Evolutionary conservation across 2,113 vertebrate genomes (phyloP).

Genomic region (Ceuthmochares aereus): DNA sequence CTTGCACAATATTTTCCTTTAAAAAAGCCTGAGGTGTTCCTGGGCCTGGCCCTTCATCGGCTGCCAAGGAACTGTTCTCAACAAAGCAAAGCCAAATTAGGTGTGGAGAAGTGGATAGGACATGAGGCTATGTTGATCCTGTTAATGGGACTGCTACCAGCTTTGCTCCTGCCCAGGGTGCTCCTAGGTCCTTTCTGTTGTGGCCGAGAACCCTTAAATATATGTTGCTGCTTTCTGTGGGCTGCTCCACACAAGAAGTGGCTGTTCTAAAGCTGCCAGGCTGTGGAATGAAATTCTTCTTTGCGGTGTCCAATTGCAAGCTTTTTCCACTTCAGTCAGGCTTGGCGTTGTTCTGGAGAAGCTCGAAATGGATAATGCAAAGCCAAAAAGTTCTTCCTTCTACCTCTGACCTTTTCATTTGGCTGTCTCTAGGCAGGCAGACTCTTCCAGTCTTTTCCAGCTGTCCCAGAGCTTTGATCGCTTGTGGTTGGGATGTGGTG

Average conservation of each 20-base stretch:
- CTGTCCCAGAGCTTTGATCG: constrained; percentile 20
- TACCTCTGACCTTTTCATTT: constrained; percentile 28
- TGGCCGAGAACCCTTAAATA: background rate
- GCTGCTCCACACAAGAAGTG: background rate
- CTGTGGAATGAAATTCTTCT: background rate
- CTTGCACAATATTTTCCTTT: background rate
- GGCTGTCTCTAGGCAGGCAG: background rate
- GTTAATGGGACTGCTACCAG: background rate
- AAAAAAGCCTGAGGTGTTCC: background rate
- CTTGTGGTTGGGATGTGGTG: background rate
- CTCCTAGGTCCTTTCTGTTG: background rate
- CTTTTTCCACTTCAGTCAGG: background rate
- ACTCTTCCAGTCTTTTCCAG: background rate
- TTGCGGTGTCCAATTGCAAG: background rate
- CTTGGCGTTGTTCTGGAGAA: background rate
- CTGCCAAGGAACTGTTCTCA: background rate
- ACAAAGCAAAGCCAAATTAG: background rate
- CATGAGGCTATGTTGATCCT: rapidly evolving
- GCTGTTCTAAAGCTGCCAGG: background rate
- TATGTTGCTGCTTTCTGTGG: background rate
- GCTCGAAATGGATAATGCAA: background rate
- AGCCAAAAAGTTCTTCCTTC: background rate
- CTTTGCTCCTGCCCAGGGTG: background rate
- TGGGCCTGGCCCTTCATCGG: background rate
- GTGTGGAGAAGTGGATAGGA: background rate